These are phyloP conservation scores for Neoaliturus tenellus DNA, from an alignment of 2,888 invertebrate genomes.

Conservation along the genomic window DNA sequence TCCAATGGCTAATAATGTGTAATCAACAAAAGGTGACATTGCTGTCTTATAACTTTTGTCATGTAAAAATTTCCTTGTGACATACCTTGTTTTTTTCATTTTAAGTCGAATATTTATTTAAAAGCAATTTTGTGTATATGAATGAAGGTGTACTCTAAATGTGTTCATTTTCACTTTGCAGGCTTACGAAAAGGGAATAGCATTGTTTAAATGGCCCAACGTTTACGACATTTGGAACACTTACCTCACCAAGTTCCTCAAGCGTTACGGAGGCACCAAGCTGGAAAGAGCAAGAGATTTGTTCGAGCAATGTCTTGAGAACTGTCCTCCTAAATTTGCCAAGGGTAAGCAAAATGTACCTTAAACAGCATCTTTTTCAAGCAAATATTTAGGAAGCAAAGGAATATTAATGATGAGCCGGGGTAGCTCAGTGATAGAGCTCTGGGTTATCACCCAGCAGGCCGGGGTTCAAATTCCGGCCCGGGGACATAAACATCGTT, in stretches of 20 bases:
- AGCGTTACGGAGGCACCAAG: slow-evolving; percentile 96
- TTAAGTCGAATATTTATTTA: background rate
- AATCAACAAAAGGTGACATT: no score
- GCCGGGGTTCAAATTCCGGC: no score
- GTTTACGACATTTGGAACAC: slow-evolving; percentile 99
- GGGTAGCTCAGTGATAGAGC: no score
- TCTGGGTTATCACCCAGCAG: no score
- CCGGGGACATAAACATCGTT: no score
- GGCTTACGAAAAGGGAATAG: slow-evolving; percentile 98
- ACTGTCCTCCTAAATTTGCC: slow-evolving; percentile 97
- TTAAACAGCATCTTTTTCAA: no score
- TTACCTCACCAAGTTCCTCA: slow-evolving; percentile 97
- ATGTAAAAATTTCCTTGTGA: no score
- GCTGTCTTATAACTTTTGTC: no score
- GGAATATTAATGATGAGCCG: no score
- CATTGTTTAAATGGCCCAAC: slow-evolving; percentile 99
- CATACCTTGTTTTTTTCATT: no score
- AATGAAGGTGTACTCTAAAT: slow-evolving; percentile 42
- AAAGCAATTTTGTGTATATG: background rate
- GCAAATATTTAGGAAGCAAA: no score
- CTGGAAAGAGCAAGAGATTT: slow-evolving; percentile 97
- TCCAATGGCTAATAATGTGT: no score
- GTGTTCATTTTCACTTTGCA: slow-evolving; percentile 71
- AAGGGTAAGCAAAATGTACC: slow-evolving; percentile 80
- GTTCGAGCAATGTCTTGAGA: slow-evolving; percentile 98